phyloP scores from a whole-genome alignment of 2,113 vertebrate genomes.

The Mionectes macconnelli region DNA sequence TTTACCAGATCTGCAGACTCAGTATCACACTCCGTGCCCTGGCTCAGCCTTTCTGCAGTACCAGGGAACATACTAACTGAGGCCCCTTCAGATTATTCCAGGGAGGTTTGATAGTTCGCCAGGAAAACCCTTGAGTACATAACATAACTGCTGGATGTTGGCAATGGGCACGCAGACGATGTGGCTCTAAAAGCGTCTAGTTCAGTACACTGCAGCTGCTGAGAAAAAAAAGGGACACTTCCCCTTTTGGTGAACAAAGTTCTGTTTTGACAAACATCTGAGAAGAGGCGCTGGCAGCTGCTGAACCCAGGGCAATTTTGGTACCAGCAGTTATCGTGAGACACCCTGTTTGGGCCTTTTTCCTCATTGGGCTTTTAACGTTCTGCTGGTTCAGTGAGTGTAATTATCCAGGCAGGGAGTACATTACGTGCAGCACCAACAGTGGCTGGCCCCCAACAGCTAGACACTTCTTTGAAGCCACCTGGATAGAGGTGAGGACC shows the following conservation, averaged over 20 bases:
- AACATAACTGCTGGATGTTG: slow-evolving; percentile 15
- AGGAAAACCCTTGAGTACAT: slow-evolving; percentile 36
- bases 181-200: background rate
- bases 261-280: background rate
- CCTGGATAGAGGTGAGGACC: background rate
- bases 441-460: background rate
- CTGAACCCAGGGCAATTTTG: background rate
- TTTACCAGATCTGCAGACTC: background rate
- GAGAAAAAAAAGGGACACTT: background rate
- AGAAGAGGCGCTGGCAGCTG: background rate
- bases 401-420: background rate
- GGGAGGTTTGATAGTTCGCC: background rate
- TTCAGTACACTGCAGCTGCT: background rate
- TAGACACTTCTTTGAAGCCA: background rate
- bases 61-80: background rate
- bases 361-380: background rate
- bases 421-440: background rate
- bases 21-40: background rate
- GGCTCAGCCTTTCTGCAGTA: background rate
- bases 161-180: background rate
- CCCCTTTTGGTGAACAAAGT: background rate
- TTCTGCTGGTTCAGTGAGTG: background rate
- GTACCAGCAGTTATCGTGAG: background rate
- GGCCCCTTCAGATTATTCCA: slow-evolving; percentile 18
- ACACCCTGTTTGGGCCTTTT: background rate